Base-by-base conservation (phyloP, 2,888 invertebrate species). In the Dioctria rufipes region DNA sequence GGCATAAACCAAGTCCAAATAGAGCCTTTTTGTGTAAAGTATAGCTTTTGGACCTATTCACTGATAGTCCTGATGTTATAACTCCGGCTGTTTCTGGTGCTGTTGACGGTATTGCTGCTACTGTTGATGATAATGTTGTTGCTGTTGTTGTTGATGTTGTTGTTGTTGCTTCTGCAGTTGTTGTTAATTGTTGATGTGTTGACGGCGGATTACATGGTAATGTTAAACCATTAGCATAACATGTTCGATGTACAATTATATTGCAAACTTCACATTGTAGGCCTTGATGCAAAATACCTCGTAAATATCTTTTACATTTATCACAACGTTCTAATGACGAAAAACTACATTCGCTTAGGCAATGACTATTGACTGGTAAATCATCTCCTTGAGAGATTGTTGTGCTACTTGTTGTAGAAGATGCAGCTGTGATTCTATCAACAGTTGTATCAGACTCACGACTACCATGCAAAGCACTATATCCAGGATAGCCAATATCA, bases 211-310 rank as follows among this genome's bases (percentile, higher is more conserved):
- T 66, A 46, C 80, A 66, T 49, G n/a, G 83, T 90, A 88, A 79
- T 80, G 92, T 91, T 83, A 93, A 88, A 82, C 92, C 93, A 81
- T 92, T 92, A 61, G 92, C 92, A 67, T 92, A 91, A 88, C 94
- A 94, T 83, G 93, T 92, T 83, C 93, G 90, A 88, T 94, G 94
- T 83, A 93, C 92, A 82, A 93, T 92, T 84, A 93, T 89, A 80
- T 94, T 93, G 88, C 94, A 94, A 86, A 91, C 92, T 90, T 93
- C 91, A 87, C 94, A 94, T 83, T 93, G 91, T 82, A 93, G 91
- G 73, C 94, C 94, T 88, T 94, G 94, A 85, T 93, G 92, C 85
- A 93, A 89, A 65, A 94, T 89, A 66, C 94, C 94, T 84, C 93
- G 90, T 83, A 94, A 90, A 87, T 92, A 93, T 87, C 93, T 93